phyloP scores from a whole-genome alignment of 2,888 invertebrate genomes.

The Peribatodes rhomboidaria region DNA sequence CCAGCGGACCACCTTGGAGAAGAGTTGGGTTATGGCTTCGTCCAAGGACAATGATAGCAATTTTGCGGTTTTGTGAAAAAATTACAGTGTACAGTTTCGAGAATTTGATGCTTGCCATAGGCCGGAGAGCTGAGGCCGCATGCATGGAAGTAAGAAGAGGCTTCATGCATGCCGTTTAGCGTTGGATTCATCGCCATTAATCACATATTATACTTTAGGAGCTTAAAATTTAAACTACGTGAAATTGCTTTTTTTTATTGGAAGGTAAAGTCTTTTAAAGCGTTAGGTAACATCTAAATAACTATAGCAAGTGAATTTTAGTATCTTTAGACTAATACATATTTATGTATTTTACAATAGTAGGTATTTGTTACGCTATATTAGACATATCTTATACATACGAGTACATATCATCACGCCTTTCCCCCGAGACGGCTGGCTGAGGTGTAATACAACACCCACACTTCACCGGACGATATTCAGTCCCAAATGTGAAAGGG shows the following conservation, averaged over 20 bases:
- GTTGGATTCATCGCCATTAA: background rate
- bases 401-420: too few species aligned
- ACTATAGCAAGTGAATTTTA: too few species aligned
- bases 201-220: background rate
- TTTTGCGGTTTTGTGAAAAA: conserved; percentile 52
- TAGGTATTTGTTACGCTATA: too few species aligned
- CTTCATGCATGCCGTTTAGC: background rate
- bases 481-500: too few species aligned
- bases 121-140: background rate
- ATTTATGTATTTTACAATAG: too few species aligned
- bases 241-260: background rate
- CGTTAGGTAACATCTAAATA: too few species aligned
- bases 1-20: conserved; percentile 69
- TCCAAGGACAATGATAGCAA: conserved; percentile 55
- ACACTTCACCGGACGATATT: too few species aligned
- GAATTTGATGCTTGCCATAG: conserved; percentile 43
- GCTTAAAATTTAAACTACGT: background rate
- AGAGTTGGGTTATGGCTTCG: conserved; percentile 68
- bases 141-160: background rate
- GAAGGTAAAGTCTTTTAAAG: too few species aligned
- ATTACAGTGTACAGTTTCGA: conserved; percentile 48
- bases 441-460: too few species aligned
- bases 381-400: too few species aligned
- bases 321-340: too few species aligned
- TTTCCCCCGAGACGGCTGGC: too few species aligned